Base-by-base conservation (phyloP, 1,140 invertebrate species). In the Hycleus phaleratus region DNA sequence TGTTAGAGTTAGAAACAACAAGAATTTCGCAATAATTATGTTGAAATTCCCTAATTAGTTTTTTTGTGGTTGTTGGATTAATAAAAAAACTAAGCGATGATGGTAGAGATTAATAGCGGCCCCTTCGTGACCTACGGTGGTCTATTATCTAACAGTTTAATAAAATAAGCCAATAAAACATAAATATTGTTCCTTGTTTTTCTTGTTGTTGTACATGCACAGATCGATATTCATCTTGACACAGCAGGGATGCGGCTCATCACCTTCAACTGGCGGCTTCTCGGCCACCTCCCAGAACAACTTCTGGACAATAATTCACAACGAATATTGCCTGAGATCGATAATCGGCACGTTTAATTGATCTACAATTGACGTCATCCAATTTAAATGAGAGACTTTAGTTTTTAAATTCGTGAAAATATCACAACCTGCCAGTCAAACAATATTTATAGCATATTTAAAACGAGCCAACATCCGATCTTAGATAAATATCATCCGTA, bases 201-300 rank as follows among this genome's bases (percentile, higher is more conserved):
- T 53, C 40, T 42, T 45, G 25, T 45, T 32, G 26, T 4, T 53
- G 50, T 24, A 49, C 32, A 38, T 7, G 32, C 40, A 44, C 45
- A 52, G 42, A 52, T 44, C 51, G 51, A 53, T 53, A 53, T 32
- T 43, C 51, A 53, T 53, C 51, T 53, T 26, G 51, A 32, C 51
- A 32, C 51, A 53, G 51, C 51, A 32, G 51, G 51, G 51, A 45
- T 46, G 51, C 51, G 43, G 25, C 51, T 53, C 51, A 53, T 53
- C 51, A 53, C 51, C 51, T 53, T 32, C 51, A 45, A 53, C 43
- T 45, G 51, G 51, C 51, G 51, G 51, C 51, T 53, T 45, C 51
- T 53, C 38, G 38, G 42, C 26, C 51, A 53, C 51, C 51, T 53
- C 51, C 51, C 51, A 46, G 18, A 44, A 46, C 51, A 45, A 53